Evolutionary conservation across 2,888 invertebrate species (phyloP).

Genomic region (Atrina japonica): DNA sequence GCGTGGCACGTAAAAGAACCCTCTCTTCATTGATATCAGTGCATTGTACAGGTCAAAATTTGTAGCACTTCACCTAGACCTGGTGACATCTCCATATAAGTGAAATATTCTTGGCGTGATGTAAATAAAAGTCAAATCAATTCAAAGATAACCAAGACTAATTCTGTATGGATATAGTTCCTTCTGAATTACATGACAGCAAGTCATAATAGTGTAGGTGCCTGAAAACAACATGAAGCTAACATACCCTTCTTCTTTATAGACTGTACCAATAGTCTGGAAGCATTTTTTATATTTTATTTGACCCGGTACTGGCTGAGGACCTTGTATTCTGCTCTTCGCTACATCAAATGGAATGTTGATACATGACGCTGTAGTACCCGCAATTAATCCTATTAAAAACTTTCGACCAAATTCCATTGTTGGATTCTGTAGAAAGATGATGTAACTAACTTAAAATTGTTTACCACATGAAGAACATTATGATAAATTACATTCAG

Average conservation of each 20-base stretch:
- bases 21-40: too few species aligned
- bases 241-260: slow-evolving; percentile 91
- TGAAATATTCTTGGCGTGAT: too few species aligned
- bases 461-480: not conserved
- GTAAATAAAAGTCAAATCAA: too few species aligned
- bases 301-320: slow-evolving; percentile 87
- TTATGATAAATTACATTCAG: slow-evolving; percentile 1
- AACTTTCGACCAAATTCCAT: slow-evolving; percentile 81
- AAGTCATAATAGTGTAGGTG: too few species aligned
- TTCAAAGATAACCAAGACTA: too few species aligned
- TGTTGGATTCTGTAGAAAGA: slow-evolving; percentile 69
- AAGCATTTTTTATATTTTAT: slow-evolving; percentile 91
- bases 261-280: slow-evolving; percentile 87
- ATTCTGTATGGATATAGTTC: too few species aligned
- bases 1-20: too few species aligned
- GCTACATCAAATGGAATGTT: slow-evolving; percentile 99
- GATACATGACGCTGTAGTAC: slow-evolving; percentile 91
- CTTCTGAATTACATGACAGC: too few species aligned
- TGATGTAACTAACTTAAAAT: too few species aligned
- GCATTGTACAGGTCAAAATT: too few species aligned
- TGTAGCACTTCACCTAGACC: too few species aligned
- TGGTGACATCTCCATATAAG: too few species aligned
- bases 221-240: not conserved
- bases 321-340: slow-evolving; percentile 96
- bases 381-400: slow-evolving; percentile 92